These are phyloP conservation scores for Caradrina clavipalpis DNA, from an alignment of 2,888 invertebrate species.

Conservation along the genomic window DNA sequence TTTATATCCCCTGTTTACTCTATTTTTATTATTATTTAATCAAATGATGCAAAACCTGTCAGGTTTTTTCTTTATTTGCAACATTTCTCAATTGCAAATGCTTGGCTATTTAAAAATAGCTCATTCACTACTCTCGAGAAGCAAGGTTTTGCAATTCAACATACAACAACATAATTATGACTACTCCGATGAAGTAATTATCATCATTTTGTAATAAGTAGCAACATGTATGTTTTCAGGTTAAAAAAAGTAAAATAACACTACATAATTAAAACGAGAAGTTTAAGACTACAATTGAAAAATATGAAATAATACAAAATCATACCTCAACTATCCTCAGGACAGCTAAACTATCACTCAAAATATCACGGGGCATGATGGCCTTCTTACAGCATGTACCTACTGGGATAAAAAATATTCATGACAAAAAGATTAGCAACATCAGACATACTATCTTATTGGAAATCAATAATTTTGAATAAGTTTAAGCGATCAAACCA, in stretches of 20 bases:
- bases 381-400: constrained; percentile 60
- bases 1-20: background rate
- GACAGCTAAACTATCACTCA: constrained; percentile 92
- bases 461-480: background rate
- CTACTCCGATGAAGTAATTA: background rate
- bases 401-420: constrained; percentile 54
- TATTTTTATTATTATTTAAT: background rate
- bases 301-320: background rate
- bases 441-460: constrained; percentile 4
- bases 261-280: background rate
- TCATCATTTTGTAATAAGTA: background rate
- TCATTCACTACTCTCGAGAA: background rate
- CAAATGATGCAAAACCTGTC: background rate
- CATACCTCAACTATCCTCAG: constrained; percentile 91
- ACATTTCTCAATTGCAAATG: background rate
- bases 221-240: background rate
- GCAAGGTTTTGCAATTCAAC: background rate
- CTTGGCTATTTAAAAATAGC: too few species aligned
- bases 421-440: constrained; percentile 27
- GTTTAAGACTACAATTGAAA: background rate
- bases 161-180: background rate
- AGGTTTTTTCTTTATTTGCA: background rate
- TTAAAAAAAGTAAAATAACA: constrained; percentile 3
- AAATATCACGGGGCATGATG: constrained; percentile 92
- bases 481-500: background rate